These are phyloP conservation scores for Pristiophorus japonicus DNA, from an alignment of 2,113 vertebrate species.

Conservation along the genomic window DNA sequence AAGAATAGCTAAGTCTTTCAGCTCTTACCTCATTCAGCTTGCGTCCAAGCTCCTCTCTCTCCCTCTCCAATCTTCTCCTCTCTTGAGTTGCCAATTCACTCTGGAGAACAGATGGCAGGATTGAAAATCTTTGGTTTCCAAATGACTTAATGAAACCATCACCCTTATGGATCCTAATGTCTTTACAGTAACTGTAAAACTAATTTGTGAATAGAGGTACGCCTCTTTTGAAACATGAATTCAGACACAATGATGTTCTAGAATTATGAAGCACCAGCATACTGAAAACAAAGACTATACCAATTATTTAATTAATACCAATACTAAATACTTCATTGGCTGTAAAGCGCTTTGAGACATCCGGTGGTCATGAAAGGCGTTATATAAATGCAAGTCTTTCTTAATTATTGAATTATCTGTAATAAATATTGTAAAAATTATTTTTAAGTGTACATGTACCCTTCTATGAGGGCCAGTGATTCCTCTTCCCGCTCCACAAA, in stretches of 20 bases:
- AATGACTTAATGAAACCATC: background rate
- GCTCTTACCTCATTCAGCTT: slow-evolving; percentile 63
- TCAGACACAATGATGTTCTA: background rate
- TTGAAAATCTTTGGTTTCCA: background rate
- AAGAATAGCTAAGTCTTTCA: background rate
- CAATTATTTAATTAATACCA: background rate
- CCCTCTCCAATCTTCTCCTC: slow-evolving; percentile 56
- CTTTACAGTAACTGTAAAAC: background rate
- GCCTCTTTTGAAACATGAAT: background rate
- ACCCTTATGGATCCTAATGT: background rate
- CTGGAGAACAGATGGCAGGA: slow-evolving; percentile 47
- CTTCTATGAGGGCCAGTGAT: background rate
- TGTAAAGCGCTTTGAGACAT: too few species aligned
- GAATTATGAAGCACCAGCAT: background rate
- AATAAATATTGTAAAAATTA: background rate
- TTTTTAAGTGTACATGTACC: background rate
- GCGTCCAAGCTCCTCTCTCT: slow-evolving; percentile 64
- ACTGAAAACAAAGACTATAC: background rate
- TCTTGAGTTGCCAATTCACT: slow-evolving; percentile 55
- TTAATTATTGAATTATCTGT: background rate
- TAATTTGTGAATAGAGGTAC: background rate
- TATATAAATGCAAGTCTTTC: too few species aligned
- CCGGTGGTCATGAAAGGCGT: too few species aligned
- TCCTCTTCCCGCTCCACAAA: background rate
- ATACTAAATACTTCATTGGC: too few species aligned